A percentile compares a stretch with the other conserved stretches of the same genome.
Conservation (phyloP, 2,113 vertebrate species). For the Capreolus pygargus region DNA sequence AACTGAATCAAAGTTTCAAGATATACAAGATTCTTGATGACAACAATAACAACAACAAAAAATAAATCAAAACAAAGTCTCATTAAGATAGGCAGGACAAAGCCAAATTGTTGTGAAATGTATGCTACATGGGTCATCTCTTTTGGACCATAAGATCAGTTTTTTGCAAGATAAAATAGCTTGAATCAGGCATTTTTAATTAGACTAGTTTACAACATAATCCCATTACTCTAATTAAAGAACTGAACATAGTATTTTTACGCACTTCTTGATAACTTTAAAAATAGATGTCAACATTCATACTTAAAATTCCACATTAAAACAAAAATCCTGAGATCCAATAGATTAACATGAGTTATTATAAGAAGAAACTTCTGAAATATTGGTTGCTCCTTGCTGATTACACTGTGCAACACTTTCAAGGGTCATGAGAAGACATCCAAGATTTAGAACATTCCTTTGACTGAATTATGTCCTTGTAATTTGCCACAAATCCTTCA, state of each 20-base stretch:
- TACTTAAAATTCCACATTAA: conserved; percentile 31
- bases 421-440: not conserved
- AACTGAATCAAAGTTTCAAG: conserved; percentile 49
- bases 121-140: not conserved
- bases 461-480: not conserved
- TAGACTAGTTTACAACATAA: not conserved
- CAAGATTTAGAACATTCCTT: not conserved
- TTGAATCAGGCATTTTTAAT: conserved; percentile 37
- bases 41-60: conserved; percentile 31
- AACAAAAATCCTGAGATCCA: conserved; percentile 13
- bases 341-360: conserved; percentile 5
- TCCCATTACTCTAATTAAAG: not conserved
- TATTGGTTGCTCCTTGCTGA: not conserved
- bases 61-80: conserved; percentile 22
- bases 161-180: conserved; percentile 14
- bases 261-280: conserved; percentile 17
- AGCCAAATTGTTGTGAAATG: not conserved
- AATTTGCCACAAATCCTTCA: conserved; percentile 13
- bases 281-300: conserved; percentile 20
- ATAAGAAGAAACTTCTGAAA: conserved; percentile 4
- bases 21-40: conserved; percentile 34
- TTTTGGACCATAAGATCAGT: not conserved
- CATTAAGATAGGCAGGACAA: not conserved
- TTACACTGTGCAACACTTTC: not conserved
- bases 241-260: not conserved